Evolutionary conservation across 2,113 vertebrate genomes (phyloP).

Genomic region (Carettochelys insculpta): DNA sequence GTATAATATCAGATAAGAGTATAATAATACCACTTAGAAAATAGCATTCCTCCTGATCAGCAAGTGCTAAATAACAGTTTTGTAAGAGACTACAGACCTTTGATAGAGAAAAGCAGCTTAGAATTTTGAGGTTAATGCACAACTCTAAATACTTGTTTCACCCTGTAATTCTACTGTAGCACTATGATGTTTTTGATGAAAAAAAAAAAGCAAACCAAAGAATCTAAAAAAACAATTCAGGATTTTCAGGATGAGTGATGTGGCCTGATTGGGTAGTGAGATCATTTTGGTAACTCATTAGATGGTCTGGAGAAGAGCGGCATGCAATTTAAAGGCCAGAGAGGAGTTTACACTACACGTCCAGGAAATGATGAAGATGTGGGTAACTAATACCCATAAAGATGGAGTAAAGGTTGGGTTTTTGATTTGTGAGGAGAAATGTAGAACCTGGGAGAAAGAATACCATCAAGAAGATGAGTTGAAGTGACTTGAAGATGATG

Average conservation of each 20-base stretch:
- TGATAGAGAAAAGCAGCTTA: background rate
- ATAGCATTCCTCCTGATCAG: background rate
- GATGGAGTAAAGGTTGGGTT: background rate
- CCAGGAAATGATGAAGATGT: background rate
- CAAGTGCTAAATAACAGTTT: background rate
- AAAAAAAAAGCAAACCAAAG: fast-evolving
- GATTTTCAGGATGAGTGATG: background rate
- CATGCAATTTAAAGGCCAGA: background rate
- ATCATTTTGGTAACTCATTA: background rate
- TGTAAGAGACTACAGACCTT: fast-evolving
- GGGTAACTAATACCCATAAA: too few species aligned
- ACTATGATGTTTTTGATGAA: background rate
- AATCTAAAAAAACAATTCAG: fast-evolving
- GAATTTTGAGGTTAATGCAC: background rate
- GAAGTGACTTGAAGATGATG: background rate
- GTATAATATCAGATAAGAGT: background rate
- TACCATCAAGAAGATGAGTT: background rate
- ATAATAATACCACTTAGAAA: background rate
- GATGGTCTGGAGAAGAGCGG: background rate
- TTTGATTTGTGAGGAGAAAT: fast-evolving
- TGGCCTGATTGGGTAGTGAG: background rate
- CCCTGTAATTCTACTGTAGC: fast-evolving
- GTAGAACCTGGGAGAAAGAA: background rate
- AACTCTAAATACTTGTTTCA: background rate
- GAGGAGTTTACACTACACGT: background rate